These are phyloP conservation scores for Hydrolagus affinis DNA, from an alignment of 2,113 vertebrate genomes.

Conservation along the genomic window DNA sequence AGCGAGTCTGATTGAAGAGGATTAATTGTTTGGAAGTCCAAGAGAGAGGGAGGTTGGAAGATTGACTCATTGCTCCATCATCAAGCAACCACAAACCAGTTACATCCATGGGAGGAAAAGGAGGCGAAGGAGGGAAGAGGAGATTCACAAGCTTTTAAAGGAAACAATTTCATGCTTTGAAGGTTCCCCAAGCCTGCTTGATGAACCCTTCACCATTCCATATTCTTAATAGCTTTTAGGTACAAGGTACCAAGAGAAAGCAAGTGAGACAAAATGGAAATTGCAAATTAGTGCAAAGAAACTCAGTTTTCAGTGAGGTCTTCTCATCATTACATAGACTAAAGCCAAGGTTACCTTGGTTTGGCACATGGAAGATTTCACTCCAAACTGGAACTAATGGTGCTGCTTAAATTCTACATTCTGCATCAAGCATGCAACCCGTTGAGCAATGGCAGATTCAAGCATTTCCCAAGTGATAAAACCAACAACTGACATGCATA, in stretches of 20 bases:
- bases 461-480: slow-evolving; percentile 16
- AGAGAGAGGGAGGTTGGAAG: too few species aligned
- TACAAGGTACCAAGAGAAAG: not conserved
- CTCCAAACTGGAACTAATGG: not conserved
- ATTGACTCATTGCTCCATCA: too few species aligned
- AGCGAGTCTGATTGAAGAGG: not conserved
- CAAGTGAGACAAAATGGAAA: not conserved
- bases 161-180: not conserved
- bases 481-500: not conserved
- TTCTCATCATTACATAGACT: not conserved
- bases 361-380: not conserved
- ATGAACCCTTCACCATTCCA: not conserved
- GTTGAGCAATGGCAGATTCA: slow-evolving; percentile 4
- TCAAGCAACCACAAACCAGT: too few species aligned
- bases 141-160: not conserved
- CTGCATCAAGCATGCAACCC: not conserved
- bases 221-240: not conserved
- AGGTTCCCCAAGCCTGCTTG: not conserved
- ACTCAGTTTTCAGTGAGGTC: not conserved
- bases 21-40: not conserved
- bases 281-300: not conserved
- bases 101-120: not conserved
- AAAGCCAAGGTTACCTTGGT: not conserved
- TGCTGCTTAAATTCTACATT: not conserved
- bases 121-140: not conserved